These are phyloP conservation scores for Aphelinus atriplicis DNA, from an alignment of 1,140 invertebrate species.

Conservation along the genomic window DNA sequence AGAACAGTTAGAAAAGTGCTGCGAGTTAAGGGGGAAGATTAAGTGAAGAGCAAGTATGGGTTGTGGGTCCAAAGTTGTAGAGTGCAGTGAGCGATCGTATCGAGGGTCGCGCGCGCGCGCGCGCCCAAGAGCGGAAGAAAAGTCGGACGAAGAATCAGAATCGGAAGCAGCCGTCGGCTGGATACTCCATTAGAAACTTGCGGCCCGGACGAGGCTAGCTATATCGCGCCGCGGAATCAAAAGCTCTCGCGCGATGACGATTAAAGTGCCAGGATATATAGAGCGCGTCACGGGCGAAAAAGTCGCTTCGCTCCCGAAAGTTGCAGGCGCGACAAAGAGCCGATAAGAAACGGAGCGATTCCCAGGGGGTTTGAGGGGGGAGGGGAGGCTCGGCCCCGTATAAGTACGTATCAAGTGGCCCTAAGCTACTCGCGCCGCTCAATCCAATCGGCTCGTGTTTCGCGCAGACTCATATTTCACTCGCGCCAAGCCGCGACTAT, in stretches of 20 bases:
- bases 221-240: conserved; percentile 14
- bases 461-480: conserved; percentile 60
- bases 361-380: not conserved
- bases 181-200: conserved; percentile 40
- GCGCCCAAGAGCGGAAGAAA: conserved; percentile 15
- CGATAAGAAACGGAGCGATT: conserved; percentile 38
- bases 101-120: conserved; percentile 8
- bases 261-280: conserved; percentile 25
- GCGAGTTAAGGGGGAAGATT: not conserved
- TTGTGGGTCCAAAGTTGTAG: conserved; percentile 39
- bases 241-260: conserved; percentile 21
- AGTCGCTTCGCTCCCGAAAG: conserved; percentile 13
- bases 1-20: too few relatives aligned
- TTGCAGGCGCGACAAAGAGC: conserved; percentile 23
- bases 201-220: conserved; percentile 2
- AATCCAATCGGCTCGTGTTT: conserved; percentile 60
- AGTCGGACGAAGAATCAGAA: conserved; percentile 27
- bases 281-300: not conserved
- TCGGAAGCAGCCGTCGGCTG: conserved; percentile 18
- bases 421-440: conserved; percentile 52
- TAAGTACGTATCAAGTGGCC: conserved; percentile 56
- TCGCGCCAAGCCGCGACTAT: conserved; percentile 52
- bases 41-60: not conserved
- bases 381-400: conserved; percentile 29
- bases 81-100: conserved; percentile 18